Conservation (phyloP, 1,140 invertebrate genomes). For the Meteorus sp. region DNA sequence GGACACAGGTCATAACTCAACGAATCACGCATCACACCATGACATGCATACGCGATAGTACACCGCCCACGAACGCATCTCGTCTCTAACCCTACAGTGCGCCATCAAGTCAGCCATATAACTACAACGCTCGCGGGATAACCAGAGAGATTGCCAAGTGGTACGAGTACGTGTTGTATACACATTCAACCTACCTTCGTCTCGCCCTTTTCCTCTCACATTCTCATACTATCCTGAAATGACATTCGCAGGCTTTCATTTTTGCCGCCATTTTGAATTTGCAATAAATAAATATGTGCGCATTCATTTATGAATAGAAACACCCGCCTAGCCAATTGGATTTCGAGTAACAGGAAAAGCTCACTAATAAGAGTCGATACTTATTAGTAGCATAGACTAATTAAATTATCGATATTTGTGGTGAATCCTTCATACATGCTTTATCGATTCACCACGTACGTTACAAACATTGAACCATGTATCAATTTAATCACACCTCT, state of each 20-base stretch:
- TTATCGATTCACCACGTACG: constrained; percentile 2
- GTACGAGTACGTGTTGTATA: constrained; percentile 23
- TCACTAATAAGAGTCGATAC: constrained; percentile 1
- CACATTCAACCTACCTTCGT: too few relatives aligned
- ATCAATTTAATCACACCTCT: constrained; percentile 16
- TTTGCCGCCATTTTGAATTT: constrained; percentile 7
- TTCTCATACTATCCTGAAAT: constrained; percentile 10
- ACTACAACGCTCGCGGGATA: constrained; percentile 21
- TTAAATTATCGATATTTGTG: constrained; percentile 17
- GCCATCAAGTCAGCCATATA: constrained; percentile 22
- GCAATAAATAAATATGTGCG: too few relatives aligned
- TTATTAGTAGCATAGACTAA: constrained; percentile 8
- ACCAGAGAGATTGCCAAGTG: constrained; percentile 26
- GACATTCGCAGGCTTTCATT: constrained; percentile 19
- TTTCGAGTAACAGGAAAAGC: constrained; percentile 5
- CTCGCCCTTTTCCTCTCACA: too few relatives aligned
- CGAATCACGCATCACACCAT: constrained; percentile 26
- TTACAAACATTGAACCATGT: too few relatives aligned
- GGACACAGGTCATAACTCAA: constrained; percentile 29
- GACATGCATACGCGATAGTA: not conserved
- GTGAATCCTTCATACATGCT: constrained; percentile 12
- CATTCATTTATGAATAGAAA: too few relatives aligned
- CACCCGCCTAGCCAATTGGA: not conserved
- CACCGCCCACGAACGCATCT: not conserved
- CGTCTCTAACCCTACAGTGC: too few relatives aligned